Base-by-base conservation (phyloP, 2,888 invertebrate species). In the Ashinkailepas kermadecensis region DNA sequence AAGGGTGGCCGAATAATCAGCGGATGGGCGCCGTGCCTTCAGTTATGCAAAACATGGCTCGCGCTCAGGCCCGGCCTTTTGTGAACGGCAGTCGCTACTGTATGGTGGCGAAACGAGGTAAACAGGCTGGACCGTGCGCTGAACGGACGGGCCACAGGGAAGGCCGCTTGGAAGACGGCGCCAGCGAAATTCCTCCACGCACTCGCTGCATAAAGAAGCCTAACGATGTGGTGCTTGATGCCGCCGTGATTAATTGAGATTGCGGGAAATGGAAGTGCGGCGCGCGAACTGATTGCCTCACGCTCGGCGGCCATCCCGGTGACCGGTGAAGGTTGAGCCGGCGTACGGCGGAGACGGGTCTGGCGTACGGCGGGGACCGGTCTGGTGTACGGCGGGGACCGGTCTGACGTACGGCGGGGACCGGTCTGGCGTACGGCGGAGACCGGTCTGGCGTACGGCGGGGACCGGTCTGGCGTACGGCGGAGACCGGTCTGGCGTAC, bases 81-180 rank as follows among this genome's bases (percentile, higher is more conserved):
- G 74, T 74, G 12, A 56, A 21, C 54, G 54, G 9, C 54, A 21
- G 74, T 21, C 54, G 74, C 74, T 74, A 74, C 74, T 74, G 74
- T 74, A 56, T 74, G 74, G 74, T 74, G 74, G 74, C 74, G 74
- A 74, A 74, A 74, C 74, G 74, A 70, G 74, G 74, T 74, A 74
- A 74, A 74, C 74, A 74, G 54, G 70, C 39, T 59, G 59, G 59
- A 7, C 12, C 59, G 59, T 13, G 59, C 8, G 39, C 3, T 0
- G 15, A 0, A 2, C 54, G 74, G 74, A 11, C 25, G 74, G 54
- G 56, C 54, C 39, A 6, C 9, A 12, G 18, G 0, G 74, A 3
- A 21, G 74, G 21, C 21, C 11, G 9, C 59, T 59, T 15, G 15
- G 70, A 70, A 70, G 70, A 70, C 39, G 74, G 54, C 74, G 21